Evolutionary conservation across 2,888 invertebrate species (phyloP), one percentile per base, ranked within the genome.

Genomic region (Cactoblastis cactorum): DNA sequence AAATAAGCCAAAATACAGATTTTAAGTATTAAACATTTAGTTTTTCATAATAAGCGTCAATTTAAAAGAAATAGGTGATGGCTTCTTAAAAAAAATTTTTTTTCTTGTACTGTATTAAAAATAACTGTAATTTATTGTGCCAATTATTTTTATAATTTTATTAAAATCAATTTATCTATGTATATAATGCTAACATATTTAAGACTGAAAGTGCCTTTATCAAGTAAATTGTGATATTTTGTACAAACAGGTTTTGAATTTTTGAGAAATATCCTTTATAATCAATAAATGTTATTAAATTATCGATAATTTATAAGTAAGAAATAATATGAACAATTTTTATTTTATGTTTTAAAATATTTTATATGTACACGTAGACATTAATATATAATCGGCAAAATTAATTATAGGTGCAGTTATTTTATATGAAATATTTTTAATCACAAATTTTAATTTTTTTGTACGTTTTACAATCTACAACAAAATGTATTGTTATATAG

Each of bases 141-240:
- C 15, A 43, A 15, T 39, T 43, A 43, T 43, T 24, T 24, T 24
- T 43, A 2, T 14, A 15, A 43, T 43, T 9, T 6, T 6, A 28
- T 28, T 28, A 9, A 8, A 3, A 22, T 28, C 3, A 2, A 28
- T 28, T 28, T 28, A 28, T 28, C 9, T 9, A 28, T 8, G 1
- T 28, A 6, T 28, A 28, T 28, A 6, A 6, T 9, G 22, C 3
- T 9, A 6, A 4, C 9, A 9, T 28, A 28, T 43, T 43, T 43
- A 43, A 43, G 43, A 43, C 43, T 43, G 43, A 43, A 41, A 15
- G 43, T 43, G 43, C 43, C 43, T 43, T 28, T 15, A 32, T 28
- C 3, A 43, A 28, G 14, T 43, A 15, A 4, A 28, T 43, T 43
- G 43, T 28, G 43, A 43, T 43, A 43, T 15, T 43, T 43, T 28